phyloP scores from a whole-genome alignment of 2,888 invertebrate species.

The Luperina testacea region DNA sequence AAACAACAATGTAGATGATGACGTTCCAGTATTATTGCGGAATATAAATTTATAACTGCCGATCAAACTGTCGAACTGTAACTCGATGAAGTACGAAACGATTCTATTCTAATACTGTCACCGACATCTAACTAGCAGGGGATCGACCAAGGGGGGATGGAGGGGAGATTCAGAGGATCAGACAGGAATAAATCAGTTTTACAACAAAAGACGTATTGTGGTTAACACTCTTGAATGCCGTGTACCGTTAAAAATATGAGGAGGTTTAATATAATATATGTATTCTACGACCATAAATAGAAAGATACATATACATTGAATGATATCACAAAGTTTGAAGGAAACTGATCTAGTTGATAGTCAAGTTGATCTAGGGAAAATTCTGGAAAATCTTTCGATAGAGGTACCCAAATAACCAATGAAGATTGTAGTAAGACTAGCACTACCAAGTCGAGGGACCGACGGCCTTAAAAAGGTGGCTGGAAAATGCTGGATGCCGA shows the following conservation, averaged over 20 bases:
- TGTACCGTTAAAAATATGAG: background rate
- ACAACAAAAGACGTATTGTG: conserved; percentile 16
- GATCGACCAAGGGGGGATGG: too few species aligned
- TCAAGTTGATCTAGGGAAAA: background rate
- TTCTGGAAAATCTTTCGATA: background rate
- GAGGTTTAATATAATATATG: background rate
- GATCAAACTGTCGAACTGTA: conserved; percentile 37
- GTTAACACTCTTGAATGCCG: too few species aligned
- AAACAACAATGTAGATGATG: conserved; percentile 21
- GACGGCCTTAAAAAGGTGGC: background rate
- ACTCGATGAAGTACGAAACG: conserved; percentile 32
- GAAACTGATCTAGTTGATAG: background rate
- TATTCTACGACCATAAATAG: background rate
- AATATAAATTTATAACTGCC: conserved; percentile 43
- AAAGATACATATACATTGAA: background rate
- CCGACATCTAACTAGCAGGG: background rate
- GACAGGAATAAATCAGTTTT: conserved; percentile 2
- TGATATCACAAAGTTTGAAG: background rate
- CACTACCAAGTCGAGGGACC: background rate
- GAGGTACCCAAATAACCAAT: background rate
- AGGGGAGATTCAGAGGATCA: too few species aligned
- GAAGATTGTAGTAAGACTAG: background rate
- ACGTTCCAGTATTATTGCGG: conserved; percentile 15
- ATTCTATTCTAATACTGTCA: conserved; percentile 23
- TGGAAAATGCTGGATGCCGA: background rate